Percentiles rank a stretch among this genome's conserved stretches.
These are phyloP conservation scores for Xenopus tropicalis DNA, from an alignment of 2,113 vertebrate genomes.

Conservation along the genomic window UCB_Xtro_10.0 CM004443.2:67062501-67063000, in stretches of 20 bases:
- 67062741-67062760: constrained; percentile 89
- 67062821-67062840: constrained; percentile 79
- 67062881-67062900: constrained; percentile 73
- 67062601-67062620: constrained; percentile 58
- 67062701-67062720: constrained; percentile 67
- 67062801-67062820: constrained; percentile 92
- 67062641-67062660: constrained; percentile 75
- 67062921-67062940: constrained; percentile 24
- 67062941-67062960: constrained; percentile 38
- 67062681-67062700: constrained; percentile 69
- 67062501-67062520: constrained; percentile 18
- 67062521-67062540: constrained; percentile 12
- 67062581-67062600: constrained; percentile 88
- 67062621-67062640: constrained; percentile 42
- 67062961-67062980: neutral
- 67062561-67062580: constrained; percentile 75
- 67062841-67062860: constrained; percentile 42
- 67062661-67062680: constrained; percentile 95
- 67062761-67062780: constrained; percentile 95
- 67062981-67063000: constrained; percentile 8
- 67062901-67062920: constrained; percentile 11
- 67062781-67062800: constrained; percentile 82
- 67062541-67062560: constrained; percentile 51
- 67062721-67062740: constrained; percentile 89
- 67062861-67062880: constrained; percentile 79